phyloP scores from a whole-genome alignment of 2,113 vertebrate species.

The Serilophus lunatus region DNA sequence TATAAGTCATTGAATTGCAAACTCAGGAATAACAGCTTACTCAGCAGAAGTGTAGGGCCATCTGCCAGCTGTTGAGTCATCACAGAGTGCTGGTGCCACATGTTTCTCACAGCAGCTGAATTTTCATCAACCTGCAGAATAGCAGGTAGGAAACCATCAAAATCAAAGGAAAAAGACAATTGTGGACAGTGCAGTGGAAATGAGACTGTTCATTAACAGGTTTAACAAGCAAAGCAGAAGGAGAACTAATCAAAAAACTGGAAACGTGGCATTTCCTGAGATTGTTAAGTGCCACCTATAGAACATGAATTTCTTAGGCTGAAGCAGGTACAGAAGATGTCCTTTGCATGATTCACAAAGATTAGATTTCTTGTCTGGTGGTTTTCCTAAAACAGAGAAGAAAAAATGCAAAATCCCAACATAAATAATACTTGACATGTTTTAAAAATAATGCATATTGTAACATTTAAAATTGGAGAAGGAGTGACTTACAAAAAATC shows the following conservation, averaged over 20 bases:
- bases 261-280: neutral
- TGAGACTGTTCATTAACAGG: neutral
- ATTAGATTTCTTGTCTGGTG: neutral
- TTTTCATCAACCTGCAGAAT: neutral
- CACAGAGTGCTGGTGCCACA: neutral
- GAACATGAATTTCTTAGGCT: neutral
- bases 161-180: neutral
- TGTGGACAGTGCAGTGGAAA: neutral
- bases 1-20: neutral
- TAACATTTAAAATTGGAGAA: neutral
- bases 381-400: neutral
- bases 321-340: neutral
- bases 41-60: neutral
- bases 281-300: neutral
- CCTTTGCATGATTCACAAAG: neutral
- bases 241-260: neutral
- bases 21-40: neutral
- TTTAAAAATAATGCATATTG: neutral
- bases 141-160: neutral
- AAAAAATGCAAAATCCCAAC: neutral
- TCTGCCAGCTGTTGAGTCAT: constrained; percentile 19
- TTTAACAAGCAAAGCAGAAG: neutral
- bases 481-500: neutral
- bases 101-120: neutral
- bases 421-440: neutral